A percentile compares a stretch with the other conserved stretches of the same genome.
Conservation (phyloP, 1,140 invertebrate genomes). For the Hormaphis cornu region DNA sequence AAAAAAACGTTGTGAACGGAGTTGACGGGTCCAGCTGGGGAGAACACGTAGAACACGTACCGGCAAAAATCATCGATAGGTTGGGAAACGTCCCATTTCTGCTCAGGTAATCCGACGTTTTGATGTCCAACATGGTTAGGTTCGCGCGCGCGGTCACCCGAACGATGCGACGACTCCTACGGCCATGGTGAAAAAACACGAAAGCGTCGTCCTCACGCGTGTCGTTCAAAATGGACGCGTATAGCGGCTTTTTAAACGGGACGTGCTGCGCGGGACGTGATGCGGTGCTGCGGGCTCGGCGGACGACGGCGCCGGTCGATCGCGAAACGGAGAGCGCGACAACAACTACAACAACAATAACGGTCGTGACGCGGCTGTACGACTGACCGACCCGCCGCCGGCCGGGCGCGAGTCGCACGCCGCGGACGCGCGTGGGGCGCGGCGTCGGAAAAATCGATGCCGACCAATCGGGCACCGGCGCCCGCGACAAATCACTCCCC, state of each 20-base stretch:
- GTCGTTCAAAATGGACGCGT: too few species aligned
- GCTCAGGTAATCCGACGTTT: slow-evolving; percentile 50
- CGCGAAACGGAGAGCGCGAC: not conserved
- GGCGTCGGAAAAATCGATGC: slow-evolving; percentile 35
- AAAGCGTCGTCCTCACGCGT: too few species aligned
- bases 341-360: too few species aligned
- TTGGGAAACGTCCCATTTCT: slow-evolving; percentile 52
- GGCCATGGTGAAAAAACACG: too few species aligned
- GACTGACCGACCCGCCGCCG: slow-evolving; percentile 10
- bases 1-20: too few species aligned
- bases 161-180: not conserved
- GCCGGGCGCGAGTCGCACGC: not conserved
- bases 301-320: not conserved
- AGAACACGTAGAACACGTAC: slow-evolving; percentile 42
- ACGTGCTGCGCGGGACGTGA: too few species aligned
- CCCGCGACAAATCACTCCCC: slow-evolving; percentile 30
- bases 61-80: slow-evolving; percentile 56
- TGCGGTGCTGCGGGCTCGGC: not conserved
- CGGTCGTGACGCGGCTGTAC: not conserved
- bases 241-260: too few species aligned
- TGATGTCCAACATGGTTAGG: slow-evolving; percentile 52
- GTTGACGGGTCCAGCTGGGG: too few species aligned
- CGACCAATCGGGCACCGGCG: slow-evolving; percentile 35
- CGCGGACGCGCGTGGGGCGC: slow-evolving; percentile 6
- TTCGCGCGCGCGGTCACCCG: not conserved